A percentile compares a stretch with the other conserved stretches of the same genome.
These are phyloP conservation scores for Thaumatotibia leucotreta DNA, from an alignment of 1,140 invertebrate genomes.

Conservation along the genomic window DNA sequence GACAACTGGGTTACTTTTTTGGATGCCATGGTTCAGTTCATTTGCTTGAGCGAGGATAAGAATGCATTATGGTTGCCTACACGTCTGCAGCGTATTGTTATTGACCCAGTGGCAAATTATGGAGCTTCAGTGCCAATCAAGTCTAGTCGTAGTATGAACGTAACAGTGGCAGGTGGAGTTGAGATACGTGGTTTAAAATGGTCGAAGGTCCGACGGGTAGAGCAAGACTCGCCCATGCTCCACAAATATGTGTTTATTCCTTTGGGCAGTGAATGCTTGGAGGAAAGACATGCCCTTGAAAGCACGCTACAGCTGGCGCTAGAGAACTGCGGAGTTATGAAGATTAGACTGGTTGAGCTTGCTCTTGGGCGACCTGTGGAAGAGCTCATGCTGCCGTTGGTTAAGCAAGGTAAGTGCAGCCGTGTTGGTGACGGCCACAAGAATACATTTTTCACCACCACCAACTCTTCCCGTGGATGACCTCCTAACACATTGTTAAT, in stretches of 20 bases:
- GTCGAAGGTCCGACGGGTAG: slow-evolving; percentile 87
- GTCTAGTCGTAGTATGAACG: slow-evolving; percentile 85
- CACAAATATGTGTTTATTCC: slow-evolving; percentile 92
- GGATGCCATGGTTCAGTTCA: slow-evolving; percentile 96
- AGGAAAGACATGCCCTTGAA: slow-evolving; percentile 80
- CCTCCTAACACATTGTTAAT: too few species aligned
- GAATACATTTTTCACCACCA: too few species aligned
- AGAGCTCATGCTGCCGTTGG: slow-evolving; percentile 77
- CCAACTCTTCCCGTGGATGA: too few species aligned
- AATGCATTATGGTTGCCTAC: slow-evolving; percentile 92
- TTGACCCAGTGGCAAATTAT: slow-evolving; percentile 83
- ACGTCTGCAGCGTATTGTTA: slow-evolving; percentile 86
- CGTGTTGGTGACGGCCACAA: too few species aligned
- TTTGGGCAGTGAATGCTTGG: slow-evolving; percentile 78
- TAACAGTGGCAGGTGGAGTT: slow-evolving; percentile 90
- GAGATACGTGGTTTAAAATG: slow-evolving; percentile 94
- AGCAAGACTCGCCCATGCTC: slow-evolving; percentile 86
- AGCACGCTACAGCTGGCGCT: slow-evolving; percentile 83
- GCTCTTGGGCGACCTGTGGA: slow-evolving; percentile 80
- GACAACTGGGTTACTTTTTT: slow-evolving; percentile 95
- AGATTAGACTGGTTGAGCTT: slow-evolving; percentile 87
- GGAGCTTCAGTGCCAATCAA: slow-evolving; percentile 80
- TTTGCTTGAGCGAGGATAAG: slow-evolving; percentile 85
- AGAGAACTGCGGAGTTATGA: slow-evolving; percentile 86
- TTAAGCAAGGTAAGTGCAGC: slow-evolving; percentile 60